Conservation (phyloP, 2,113 vertebrate genomes). For the Microtus oregoni region DNA sequence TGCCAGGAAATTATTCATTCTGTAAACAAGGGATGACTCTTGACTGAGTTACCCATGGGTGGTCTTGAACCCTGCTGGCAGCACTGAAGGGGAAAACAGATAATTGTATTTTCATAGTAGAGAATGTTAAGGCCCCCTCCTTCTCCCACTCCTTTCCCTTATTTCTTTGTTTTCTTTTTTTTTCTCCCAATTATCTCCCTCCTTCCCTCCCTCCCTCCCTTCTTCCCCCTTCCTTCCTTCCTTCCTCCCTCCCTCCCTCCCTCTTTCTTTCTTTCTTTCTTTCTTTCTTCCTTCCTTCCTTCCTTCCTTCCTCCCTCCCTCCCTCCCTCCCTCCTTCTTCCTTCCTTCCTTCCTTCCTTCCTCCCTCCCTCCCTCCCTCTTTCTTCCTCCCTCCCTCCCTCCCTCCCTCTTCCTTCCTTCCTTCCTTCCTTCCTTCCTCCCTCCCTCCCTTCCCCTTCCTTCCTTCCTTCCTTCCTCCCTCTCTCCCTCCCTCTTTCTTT, state of each 20-base stretch:
- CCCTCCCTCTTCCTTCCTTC: background rate
- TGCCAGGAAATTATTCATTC: background rate
- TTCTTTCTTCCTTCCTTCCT: accelerated
- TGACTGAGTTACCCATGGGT: background rate
- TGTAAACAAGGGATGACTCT: constrained; percentile 19
- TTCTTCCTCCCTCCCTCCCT: background rate
- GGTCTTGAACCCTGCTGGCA: background rate
- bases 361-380: no score
- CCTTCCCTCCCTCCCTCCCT: background rate
- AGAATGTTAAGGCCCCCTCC: background rate
- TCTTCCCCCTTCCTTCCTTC: accelerated
- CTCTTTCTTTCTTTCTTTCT: accelerated
- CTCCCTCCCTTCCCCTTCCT: no score
- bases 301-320: accelerated
- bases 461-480: no score
- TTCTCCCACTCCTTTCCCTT: accelerated
- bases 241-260: no score
- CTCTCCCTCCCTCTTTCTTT: no score
- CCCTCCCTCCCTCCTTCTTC: accelerated
- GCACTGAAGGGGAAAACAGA: background rate
- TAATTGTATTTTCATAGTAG: background rate
- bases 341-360: accelerated
- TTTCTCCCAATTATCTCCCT: accelerated
- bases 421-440: no score
- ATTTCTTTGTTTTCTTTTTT: accelerated